Evolutionary conservation across 1,140 invertebrate species (phyloP).

Genomic region (Ceratosolen fusciceps): DNA sequence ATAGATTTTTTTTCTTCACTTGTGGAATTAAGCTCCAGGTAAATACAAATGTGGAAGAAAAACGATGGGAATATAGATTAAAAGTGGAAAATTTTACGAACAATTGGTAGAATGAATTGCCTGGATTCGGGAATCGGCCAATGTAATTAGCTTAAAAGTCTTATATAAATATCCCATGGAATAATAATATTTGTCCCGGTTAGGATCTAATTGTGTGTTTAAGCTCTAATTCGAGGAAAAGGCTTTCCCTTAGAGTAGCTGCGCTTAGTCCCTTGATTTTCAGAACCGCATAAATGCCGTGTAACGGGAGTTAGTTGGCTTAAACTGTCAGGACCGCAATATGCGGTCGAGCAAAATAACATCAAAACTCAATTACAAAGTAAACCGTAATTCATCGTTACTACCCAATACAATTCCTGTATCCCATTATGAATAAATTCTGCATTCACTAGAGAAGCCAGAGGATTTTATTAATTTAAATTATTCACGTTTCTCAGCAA

Average conservation of each 20-base stretch:
- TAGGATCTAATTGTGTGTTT: background rate
- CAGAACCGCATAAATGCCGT: constrained; percentile 5
- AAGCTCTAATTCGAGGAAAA: background rate
- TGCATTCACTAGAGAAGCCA: no score
- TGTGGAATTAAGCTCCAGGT: no score
- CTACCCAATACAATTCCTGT: background rate
- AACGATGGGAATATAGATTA: no score
- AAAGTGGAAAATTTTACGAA: no score
- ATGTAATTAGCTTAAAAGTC: background rate
- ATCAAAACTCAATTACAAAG: constrained; percentile 21
- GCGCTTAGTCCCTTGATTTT: constrained; percentile 1
- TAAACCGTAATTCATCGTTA: background rate
- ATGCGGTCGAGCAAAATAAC: background rate
- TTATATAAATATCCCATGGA: background rate
- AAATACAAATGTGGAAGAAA: no score
- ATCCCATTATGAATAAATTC: no score
- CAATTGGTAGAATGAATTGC: no score
- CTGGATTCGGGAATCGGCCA: no score
- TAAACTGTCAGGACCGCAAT: constrained; percentile 11
- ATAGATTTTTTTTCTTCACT: no score
- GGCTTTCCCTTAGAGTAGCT: background rate
- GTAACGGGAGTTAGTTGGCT: constrained; percentile 4
- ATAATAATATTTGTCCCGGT: background rate
- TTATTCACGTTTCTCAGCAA: no score
- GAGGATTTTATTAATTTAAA: no score